These are phyloP conservation scores for Apoda limacodes DNA, from an alignment of 2,888 invertebrate genomes.

Conservation along the genomic window DNA sequence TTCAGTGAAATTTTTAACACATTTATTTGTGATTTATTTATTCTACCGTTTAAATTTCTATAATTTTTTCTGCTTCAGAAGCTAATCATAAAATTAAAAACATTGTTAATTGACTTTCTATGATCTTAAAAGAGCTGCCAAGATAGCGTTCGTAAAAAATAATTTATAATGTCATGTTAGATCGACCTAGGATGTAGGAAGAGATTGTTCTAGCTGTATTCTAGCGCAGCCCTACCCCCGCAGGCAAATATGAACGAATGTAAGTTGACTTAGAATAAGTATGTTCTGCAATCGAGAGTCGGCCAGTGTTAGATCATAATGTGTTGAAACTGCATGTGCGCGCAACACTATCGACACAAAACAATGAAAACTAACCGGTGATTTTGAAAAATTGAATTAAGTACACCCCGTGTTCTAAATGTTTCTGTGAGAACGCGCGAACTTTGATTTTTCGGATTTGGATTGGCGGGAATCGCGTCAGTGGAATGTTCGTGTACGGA, in stretches of 20 bases:
- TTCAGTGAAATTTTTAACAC: no score
- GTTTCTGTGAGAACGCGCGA: conserved; percentile 29
- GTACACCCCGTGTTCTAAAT: conserved; percentile 19
- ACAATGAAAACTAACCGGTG: conserved; percentile 52
- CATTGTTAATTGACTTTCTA: no score
- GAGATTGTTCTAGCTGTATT: conserved; percentile 38
- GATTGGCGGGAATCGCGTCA: conserved; percentile 9
- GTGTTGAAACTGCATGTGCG: conserved; percentile 68
- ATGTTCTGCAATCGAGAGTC: conserved; percentile 67
- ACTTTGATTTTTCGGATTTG: conserved; percentile 23
- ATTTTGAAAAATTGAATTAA: conserved; percentile 29
- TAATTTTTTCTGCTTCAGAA: no score
- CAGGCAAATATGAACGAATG: conserved; percentile 72
- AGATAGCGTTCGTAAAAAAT: no score
- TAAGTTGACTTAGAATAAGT: conserved; percentile 71
- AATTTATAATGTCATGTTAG: no score
- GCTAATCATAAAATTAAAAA: no score
- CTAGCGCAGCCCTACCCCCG: conserved; percentile 61
- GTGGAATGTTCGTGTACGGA: conserved; percentile 21
- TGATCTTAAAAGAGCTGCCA: no score
- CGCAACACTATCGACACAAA: conserved; percentile 40
- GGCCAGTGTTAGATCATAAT: conserved; percentile 70
- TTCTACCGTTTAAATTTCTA: no score
- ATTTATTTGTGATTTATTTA: no score
- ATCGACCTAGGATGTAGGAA: no score